Percentiles rank a stretch among this genome's conserved stretches.
Evolutionary conservation across 2,888 invertebrate species (phyloP).

Genomic region (Selenia dentaria): DNA sequence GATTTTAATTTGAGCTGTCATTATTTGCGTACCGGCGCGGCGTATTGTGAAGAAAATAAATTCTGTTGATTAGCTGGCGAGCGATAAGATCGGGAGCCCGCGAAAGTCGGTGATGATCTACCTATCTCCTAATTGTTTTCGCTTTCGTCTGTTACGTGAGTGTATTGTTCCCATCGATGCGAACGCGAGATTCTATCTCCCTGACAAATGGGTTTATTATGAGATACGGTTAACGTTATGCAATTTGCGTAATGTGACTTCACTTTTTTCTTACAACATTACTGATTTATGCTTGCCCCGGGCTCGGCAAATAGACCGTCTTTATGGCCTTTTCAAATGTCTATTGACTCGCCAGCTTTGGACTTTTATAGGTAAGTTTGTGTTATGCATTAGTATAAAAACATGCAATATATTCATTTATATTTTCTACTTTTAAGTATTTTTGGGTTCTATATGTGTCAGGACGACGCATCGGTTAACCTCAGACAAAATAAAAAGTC

Average conservation of each 20-base stretch:
- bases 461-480: no score
- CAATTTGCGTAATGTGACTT: slow-evolving; percentile 60
- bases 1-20: slow-evolving; percentile 54
- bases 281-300: slow-evolving; percentile 32
- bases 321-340: slow-evolving; percentile 22
- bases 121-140: slow-evolving; percentile 75
- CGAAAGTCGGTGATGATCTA: slow-evolving; percentile 63
- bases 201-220: slow-evolving; percentile 72
- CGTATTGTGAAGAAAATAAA: slow-evolving; percentile 40
- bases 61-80: slow-evolving; percentile 36
- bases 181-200: slow-evolving; percentile 60
- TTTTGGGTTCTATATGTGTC: no score
- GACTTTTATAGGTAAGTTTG: no score
- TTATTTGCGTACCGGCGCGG: slow-evolving; percentile 33
- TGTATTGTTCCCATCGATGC: slow-evolving; percentile 58
- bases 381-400: no score
- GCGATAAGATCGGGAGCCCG: slow-evolving; percentile 46
- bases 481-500: no score
- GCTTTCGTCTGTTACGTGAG: slow-evolving; percentile 68
- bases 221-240: slow-evolving; percentile 61
- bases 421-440: no score
- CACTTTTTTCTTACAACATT: slow-evolving; percentile 43
- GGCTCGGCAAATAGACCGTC: slow-evolving; percentile 26
- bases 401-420: no score
- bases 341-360: slow-evolving; percentile 21